phyloP scores from a whole-genome alignment of 1,140 invertebrate species.

The Aphidius gifuensis region DNA sequence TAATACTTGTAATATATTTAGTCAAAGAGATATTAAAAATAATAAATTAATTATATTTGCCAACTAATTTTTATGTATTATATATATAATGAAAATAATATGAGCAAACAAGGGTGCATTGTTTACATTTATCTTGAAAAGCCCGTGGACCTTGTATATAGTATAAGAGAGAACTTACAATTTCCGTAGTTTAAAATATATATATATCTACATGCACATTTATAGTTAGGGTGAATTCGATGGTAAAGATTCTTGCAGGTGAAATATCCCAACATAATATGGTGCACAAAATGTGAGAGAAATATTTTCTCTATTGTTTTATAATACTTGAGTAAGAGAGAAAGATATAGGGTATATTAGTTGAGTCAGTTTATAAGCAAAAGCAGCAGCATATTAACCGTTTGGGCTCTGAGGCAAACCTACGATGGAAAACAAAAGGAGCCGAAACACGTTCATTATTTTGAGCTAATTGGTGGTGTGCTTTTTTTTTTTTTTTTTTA shows the following conservation, averaged over 20 bases:
- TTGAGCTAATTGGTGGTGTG: slow-evolving; percentile 56
- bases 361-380: too few relatives aligned
- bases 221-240: slow-evolving; percentile 4
- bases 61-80: too few relatives aligned
- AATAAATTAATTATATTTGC: too few relatives aligned
- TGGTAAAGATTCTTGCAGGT: slow-evolving; percentile 18
- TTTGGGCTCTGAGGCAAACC: slow-evolving; percentile 43
- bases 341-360: too few relatives aligned
- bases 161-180: slow-evolving; percentile 11
- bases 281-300: not conserved
- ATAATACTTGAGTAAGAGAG: not conserved
- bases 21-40: too few relatives aligned
- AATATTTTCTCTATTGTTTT: slow-evolving; percentile 31
- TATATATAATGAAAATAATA: not conserved
- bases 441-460: slow-evolving; percentile 57
- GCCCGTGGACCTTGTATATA: slow-evolving; percentile 1
- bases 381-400: slow-evolving; percentile 28
- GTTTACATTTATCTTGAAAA: slow-evolving; percentile 20
- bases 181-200: not conserved
- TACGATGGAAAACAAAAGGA: slow-evolving; percentile 52
- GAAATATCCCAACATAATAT: slow-evolving; percentile 17
- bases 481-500: slow-evolving; percentile 29
- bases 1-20: too few relatives aligned
- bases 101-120: slow-evolving; percentile 12
- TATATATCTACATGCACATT: too few relatives aligned